Percentiles rank a stretch among this genome's conserved stretches.
Conservation (phyloP, 2,888 invertebrate species). For the Rhagophthalmus giganteus region DNA sequence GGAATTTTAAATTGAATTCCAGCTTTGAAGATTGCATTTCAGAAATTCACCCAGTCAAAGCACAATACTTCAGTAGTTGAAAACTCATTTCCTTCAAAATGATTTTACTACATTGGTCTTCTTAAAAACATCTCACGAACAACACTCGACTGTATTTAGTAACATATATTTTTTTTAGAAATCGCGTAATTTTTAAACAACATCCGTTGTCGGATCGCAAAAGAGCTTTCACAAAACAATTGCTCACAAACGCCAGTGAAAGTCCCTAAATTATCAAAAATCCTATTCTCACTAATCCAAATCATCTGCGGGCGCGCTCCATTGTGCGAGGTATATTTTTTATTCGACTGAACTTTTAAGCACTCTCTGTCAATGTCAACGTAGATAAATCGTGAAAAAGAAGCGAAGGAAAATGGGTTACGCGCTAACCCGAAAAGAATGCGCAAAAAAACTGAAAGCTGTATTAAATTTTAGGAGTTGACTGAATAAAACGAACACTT, state of each 20-base stretch:
- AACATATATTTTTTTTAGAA: too few relatives aligned
- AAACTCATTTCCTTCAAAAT: constrained; percentile 5
- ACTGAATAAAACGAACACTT: not conserved
- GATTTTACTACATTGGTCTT: too few relatives aligned
- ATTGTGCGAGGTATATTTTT: constrained; percentile 9
- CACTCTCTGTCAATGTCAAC: constrained; percentile 20
- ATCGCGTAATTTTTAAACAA: too few relatives aligned
- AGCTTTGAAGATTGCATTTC: constrained; percentile 14
- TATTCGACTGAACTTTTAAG: constrained; percentile 19
- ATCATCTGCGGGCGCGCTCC: constrained; percentile 8
- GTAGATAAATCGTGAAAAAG: constrained; percentile 20
- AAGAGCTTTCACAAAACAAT: too few relatives aligned
- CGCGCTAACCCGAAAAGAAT: constrained; percentile 6
- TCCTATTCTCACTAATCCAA: constrained; percentile 4
- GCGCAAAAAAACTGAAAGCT: constrained; percentile 13
- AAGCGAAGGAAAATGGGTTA: constrained; percentile 11
- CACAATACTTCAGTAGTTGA: constrained; percentile 11
- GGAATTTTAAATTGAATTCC: constrained; percentile 16
- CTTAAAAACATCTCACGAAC: too few relatives aligned
- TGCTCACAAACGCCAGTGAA: not conserved
- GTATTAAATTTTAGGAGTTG: constrained; percentile 6
- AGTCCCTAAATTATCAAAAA: constrained; percentile 1
- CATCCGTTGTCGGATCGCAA: too few relatives aligned
- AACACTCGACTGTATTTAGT: too few relatives aligned
- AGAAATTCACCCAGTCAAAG: constrained; percentile 7